phyloP scores from a whole-genome alignment of 2,113 vertebrate genomes.

The Phoxinus phoxinus region DNA sequence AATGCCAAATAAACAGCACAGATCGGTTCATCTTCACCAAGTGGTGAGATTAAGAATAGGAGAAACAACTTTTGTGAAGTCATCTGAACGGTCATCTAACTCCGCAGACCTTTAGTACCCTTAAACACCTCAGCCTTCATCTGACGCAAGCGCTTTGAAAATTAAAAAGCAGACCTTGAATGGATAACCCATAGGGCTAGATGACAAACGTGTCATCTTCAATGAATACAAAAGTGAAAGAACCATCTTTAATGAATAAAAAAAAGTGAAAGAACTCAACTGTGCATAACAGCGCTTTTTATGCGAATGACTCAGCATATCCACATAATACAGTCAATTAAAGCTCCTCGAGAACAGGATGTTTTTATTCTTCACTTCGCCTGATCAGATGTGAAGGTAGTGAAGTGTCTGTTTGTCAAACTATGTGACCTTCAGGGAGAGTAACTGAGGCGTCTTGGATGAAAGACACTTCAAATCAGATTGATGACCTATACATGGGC shows the following conservation, averaged over 20 bases:
- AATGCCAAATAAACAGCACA: constrained; percentile 26
- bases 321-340: constrained; percentile 3
- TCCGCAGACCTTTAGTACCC: background rate
- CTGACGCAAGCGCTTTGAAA: background rate
- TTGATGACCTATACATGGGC: constrained; percentile 10
- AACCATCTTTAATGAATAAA: background rate
- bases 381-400: background rate
- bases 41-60: background rate
- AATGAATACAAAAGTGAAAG: constrained; percentile 10
- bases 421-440: constrained; percentile 20
- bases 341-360: constrained; percentile 6
- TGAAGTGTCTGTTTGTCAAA: constrained; percentile 20
- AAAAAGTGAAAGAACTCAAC: background rate
- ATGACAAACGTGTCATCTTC: constrained; percentile 19
- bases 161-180: constrained; percentile 31
- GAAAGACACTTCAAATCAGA: constrained; percentile 18
- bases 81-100: background rate
- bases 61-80: background rate
- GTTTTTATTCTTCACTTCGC: background rate
- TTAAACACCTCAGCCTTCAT: background rate
- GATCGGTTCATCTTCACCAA: background rate
- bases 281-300: background rate
- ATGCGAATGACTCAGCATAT: constrained; percentile 20
- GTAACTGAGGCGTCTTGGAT: constrained; percentile 1
- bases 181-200: background rate